phyloP scores from a whole-genome alignment of 2,797 vertebrate species.

The Gobio occitaniae region DNA sequence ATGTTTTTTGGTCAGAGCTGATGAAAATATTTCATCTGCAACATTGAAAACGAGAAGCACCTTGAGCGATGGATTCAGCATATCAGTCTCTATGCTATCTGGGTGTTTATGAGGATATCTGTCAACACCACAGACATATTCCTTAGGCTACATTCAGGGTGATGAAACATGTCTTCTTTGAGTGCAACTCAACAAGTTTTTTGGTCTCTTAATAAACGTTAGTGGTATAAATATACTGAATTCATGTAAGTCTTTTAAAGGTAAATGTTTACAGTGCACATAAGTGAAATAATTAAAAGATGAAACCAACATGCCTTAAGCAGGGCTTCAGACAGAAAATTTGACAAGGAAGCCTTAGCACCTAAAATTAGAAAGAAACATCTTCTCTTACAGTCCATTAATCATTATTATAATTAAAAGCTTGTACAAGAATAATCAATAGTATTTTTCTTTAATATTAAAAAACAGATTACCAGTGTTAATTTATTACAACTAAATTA shows the following conservation, averaged over 20 bases:
- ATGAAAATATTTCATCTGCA: constrained; percentile 60
- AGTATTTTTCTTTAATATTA: background rate
- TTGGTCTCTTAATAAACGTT: constrained; percentile 42
- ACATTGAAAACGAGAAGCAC: constrained; percentile 49
- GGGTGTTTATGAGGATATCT: constrained; percentile 56
- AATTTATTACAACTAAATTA: too few relatives aligned
- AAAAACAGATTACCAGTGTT: background rate
- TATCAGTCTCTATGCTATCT: constrained; percentile 52
- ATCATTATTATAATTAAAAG: background rate
- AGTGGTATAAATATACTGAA: constrained; percentile 2
- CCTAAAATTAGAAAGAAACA: background rate
- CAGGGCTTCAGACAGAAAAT: background rate
- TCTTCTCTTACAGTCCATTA: background rate
- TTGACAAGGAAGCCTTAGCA: background rate
- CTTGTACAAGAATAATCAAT: background rate
- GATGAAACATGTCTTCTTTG: constrained; percentile 51
- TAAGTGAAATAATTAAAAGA: background rate
- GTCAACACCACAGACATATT: constrained; percentile 44
- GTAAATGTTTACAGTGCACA: background rate
- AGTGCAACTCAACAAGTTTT: constrained; percentile 41
- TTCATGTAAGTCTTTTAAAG: background rate
- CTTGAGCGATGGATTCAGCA: constrained; percentile 50
- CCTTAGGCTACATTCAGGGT: constrained; percentile 37
- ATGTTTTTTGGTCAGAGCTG: constrained; percentile 61
- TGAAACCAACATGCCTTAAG: background rate